These are phyloP conservation scores for Dorcus parallelipipedus DNA, from an alignment of 2,888 invertebrate genomes.

Conservation along the genomic window DNA sequence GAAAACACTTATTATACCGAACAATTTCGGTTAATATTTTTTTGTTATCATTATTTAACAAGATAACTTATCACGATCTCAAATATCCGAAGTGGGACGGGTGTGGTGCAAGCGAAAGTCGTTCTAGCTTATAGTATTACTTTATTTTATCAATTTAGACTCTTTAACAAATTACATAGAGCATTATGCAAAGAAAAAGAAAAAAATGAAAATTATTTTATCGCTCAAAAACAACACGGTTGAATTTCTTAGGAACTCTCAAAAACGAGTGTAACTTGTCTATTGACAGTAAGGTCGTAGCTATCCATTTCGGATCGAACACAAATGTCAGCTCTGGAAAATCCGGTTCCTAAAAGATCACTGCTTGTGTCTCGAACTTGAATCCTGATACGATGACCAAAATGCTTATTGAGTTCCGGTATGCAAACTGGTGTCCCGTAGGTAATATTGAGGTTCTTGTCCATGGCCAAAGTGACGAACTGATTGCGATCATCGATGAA, in stretches of 20 bases:
- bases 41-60: too few relatives aligned
- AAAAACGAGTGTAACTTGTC: constrained; percentile 47
- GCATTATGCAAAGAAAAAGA: too few relatives aligned
- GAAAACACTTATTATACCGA: too few relatives aligned
- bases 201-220: too few relatives aligned
- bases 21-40: too few relatives aligned
- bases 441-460: constrained; percentile 44
- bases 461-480: constrained; percentile 53
- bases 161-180: too few relatives aligned
- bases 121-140: too few relatives aligned
- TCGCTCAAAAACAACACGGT: too few relatives aligned
- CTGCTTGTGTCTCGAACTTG: constrained; percentile 50
- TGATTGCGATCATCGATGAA: constrained; percentile 50
- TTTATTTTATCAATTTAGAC: too few relatives aligned
- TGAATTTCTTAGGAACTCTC: constrained; percentile 3
- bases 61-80: too few relatives aligned
- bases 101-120: too few relatives aligned
- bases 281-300: constrained; percentile 52
- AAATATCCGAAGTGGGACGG: too few relatives aligned
- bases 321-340: constrained; percentile 51
- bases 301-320: constrained; percentile 54
- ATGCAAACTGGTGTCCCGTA: constrained; percentile 52
- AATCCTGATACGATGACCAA: constrained; percentile 47
- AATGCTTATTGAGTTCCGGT: constrained; percentile 52
- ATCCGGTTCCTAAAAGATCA: constrained; percentile 44